Evolutionary conservation across 2,113 vertebrate species (phyloP), one percentile per base, ranked within the genome.

Genomic region (Mirounga angustirostris): DNA sequence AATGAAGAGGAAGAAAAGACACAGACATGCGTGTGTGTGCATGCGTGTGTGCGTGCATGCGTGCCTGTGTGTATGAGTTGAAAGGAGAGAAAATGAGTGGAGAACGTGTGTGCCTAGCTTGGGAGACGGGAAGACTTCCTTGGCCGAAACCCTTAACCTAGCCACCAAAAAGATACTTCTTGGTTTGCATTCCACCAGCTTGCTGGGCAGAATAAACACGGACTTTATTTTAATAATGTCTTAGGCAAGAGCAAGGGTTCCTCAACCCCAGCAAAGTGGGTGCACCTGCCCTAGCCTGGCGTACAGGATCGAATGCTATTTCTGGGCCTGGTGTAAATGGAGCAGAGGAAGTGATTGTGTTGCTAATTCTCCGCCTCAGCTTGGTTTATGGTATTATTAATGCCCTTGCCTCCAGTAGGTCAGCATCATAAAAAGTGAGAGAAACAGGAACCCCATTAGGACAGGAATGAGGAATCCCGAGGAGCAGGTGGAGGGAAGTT

Each of bases 31-130:
- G 0, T 43, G 36, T 5, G 36, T 28, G 28, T 36, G 40, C 9
- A 4, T 11, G 9, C 0, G 0, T 43, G 36, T 5, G 36, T 28
- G 28, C 14, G 43, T 5, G 10, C 16, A n/a, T 2, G 4, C 30
- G 9, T 11, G 13, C 4, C 0, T 0, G 13, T 26, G 19, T 0
- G 5, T 21, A 16, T 36, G 1, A 18, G 0, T 10, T 2, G 28
- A 89, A 71, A 46, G 5, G 0, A 7, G 19, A 73, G n/a, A 58
- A 52, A 82, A 19, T 56, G 71, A 80, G 67, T 52, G n/a, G 15
- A 40, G 26, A 0, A 0, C 59, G 5, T 19, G 71, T 2, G n/a
- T 0, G 24, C 2, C 96, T 73, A 15, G 89, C 92, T 28, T 36
- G 33, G 71, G 89, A 74, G 71, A n/a, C 7, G 58, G 52, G 88